Conservation (phyloP, 2,797 vertebrate genomes). For the Chelmon rostratus region DNA sequence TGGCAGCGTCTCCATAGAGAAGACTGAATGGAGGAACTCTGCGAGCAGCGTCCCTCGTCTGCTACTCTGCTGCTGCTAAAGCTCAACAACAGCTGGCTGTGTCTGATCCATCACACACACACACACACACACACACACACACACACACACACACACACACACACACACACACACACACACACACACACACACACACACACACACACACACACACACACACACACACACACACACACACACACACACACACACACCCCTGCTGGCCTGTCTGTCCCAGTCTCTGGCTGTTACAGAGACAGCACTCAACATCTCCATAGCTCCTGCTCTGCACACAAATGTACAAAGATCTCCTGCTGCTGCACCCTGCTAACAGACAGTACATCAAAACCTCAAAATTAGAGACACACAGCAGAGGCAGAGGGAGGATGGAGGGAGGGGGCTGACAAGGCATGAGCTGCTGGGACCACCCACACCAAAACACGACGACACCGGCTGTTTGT, state of each 20-base stretch:
- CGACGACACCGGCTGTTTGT: not conserved
- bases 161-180: no score
- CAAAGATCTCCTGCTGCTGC: slow-evolving; percentile 41
- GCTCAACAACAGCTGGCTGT: slow-evolving; percentile 55
- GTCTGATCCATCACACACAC: slow-evolving; percentile 40
- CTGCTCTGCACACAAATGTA: slow-evolving; percentile 49
- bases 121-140: slow-evolving; percentile 3
- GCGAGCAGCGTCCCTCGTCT: slow-evolving; percentile 37
- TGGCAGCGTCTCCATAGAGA: slow-evolving; percentile 36
- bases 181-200: slow-evolving; percentile 21
- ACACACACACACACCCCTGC: slow-evolving; percentile 29
- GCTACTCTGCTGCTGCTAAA: slow-evolving; percentile 37
- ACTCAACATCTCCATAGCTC: slow-evolving; percentile 51
- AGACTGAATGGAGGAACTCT: slow-evolving; percentile 39
- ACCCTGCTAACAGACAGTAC: not conserved
- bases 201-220: slow-evolving; percentile 11
- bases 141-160: slow-evolving; percentile 9
- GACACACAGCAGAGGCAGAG: not conserved
- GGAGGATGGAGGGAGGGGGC: not conserved
- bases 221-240: slow-evolving; percentile 7
- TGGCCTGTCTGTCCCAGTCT: slow-evolving; percentile 40
- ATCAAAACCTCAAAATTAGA: slow-evolving; percentile 15
- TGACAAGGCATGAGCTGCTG: not conserved
- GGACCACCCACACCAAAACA: not conserved
- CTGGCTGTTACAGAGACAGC: slow-evolving; percentile 40